Evolutionary conservation across 1,140 invertebrate species (phyloP).

Genomic region (Diabrotica virgifera): DNA sequence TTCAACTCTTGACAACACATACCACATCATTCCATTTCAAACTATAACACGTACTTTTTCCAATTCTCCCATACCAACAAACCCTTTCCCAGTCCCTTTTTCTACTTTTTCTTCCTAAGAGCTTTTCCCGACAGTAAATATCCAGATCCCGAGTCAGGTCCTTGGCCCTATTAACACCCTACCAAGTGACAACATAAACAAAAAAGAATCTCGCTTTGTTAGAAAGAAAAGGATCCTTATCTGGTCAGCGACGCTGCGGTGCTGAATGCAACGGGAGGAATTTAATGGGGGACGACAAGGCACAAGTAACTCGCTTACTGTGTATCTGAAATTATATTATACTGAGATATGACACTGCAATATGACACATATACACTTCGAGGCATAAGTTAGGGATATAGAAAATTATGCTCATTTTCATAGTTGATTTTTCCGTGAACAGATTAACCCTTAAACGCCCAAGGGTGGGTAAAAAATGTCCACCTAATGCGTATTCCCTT

Average conservation of each 20-base stretch:
- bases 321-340: not conserved
- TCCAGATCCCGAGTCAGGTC: constrained; percentile 1
- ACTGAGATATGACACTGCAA: too few relatives aligned
- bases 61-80: not conserved
- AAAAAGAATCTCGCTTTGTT: not conserved
- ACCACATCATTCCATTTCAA: not conserved
- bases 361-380: too few relatives aligned
- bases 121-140: constrained; percentile 2
- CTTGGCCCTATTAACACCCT: not conserved
- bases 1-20: not conserved
- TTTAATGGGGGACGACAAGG: not conserved
- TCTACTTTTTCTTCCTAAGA: not conserved
- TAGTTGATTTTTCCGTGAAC: too few relatives aligned
- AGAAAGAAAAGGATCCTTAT: constrained; percentile 1
- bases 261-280: not conserved
- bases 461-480: too few relatives aligned
- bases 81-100: not conserved
- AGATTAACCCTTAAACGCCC: too few relatives aligned
- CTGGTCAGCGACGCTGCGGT: not conserved
- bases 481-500: too few relatives aligned
- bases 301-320: not conserved
- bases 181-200: not conserved
- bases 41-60: not conserved
- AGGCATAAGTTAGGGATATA: too few relatives aligned
- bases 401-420: too few relatives aligned